These are phyloP conservation scores for Apamea anceps DNA, from an alignment of 2,888 invertebrate species.

Conservation along the genomic window DNA sequence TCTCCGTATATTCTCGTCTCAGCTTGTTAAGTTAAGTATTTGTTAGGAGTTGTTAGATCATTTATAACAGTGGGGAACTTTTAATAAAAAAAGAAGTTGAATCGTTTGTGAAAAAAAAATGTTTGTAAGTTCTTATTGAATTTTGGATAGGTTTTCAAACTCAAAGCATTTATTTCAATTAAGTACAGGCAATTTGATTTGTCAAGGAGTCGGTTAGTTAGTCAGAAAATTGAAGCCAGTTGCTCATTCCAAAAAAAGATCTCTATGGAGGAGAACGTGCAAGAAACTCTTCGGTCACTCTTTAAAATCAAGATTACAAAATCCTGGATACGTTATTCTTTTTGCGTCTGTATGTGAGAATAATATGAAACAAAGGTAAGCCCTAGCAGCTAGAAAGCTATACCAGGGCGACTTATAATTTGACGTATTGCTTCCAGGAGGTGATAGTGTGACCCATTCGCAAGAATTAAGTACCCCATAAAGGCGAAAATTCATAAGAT, in stretches of 20 bases:
- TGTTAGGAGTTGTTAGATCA: slow-evolving; percentile 10
- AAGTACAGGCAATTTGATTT: neutral
- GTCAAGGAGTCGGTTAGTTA: neutral
- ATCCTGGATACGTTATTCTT: no score
- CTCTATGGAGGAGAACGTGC: neutral
- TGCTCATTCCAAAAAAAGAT: neutral
- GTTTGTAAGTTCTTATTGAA: neutral
- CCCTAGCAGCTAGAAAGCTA: neutral
- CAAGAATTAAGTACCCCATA: no score
- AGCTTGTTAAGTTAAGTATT: neutral
- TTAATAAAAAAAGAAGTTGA: neutral
- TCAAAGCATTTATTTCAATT: neutral
- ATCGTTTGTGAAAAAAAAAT: neutral
- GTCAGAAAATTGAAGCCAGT: neutral
- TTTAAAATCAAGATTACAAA: neutral
- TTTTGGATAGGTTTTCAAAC: neutral
- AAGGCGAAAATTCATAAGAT: no score
- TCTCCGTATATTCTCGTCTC: neutral
- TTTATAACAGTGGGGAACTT: slow-evolving; percentile 14
- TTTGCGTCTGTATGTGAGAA: no score
- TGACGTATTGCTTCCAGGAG: no score
- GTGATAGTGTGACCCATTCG: no score
- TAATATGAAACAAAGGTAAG: neutral
- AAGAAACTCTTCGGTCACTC: neutral
- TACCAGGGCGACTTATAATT: no score